Percentiles rank a stretch among this genome's conserved stretches.
Evolutionary conservation across 2,797 vertebrate genomes (phyloP).

Genomic region (Ctenosaura bakeri): DNA sequence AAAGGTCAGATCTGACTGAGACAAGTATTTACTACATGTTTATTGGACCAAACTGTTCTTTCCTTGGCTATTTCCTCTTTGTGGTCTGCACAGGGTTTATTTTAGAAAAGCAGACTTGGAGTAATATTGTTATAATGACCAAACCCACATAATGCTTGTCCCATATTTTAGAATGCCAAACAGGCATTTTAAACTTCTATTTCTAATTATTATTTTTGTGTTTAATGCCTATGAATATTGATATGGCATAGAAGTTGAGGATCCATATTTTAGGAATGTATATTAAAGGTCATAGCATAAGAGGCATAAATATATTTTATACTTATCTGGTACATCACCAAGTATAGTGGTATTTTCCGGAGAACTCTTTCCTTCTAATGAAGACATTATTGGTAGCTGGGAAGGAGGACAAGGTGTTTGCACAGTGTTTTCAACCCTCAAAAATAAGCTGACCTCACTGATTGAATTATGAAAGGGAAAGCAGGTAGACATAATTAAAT

Average conservation of each 20-base stretch:
- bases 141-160: neutral
- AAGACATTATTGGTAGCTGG: neutral
- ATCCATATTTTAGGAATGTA: neutral
- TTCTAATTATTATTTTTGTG: neutral
- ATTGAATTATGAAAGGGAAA: neutral
- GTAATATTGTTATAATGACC: neutral
- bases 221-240: neutral
- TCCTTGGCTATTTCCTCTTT: neutral
- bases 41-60: neutral
- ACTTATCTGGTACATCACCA: neutral
- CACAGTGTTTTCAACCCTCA: neutral
- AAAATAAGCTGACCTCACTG: neutral
- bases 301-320: neutral
- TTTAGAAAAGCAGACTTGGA: neutral
- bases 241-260: neutral
- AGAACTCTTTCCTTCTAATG: neutral
- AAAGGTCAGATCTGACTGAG: neutral
- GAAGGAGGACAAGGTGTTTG: neutral
- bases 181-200: accelerated
- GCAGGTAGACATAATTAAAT: neutral
- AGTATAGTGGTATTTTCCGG: no score
- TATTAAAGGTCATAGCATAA: accelerated
- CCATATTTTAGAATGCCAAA: accelerated
- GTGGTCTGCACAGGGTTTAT: neutral
- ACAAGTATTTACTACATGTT: neutral